Evolutionary conservation across 2,888 invertebrate genomes (phyloP), one percentile per base, ranked within the genome.

Genomic region (Eulithis testata): DNA sequence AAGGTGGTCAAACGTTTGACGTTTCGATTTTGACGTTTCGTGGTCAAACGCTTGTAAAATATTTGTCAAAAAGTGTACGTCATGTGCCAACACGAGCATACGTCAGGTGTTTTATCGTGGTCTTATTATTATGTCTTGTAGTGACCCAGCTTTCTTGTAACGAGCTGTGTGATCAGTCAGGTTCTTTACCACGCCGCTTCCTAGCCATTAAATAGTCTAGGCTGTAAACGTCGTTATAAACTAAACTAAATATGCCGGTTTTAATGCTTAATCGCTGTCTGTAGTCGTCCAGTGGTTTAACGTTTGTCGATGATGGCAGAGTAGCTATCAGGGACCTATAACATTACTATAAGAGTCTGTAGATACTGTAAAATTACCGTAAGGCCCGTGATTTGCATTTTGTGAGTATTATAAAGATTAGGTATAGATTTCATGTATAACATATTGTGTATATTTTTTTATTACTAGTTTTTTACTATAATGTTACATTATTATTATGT

Each of bases 161-260:
- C 43, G 0, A 57, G 31, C 67, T 64, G 45, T 53, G 53, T 14
- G 40, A 60, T 63, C 63, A 66, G 75, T 67, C 73, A 65, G 76
- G 77, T 73, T 78, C 87, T 88, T 90, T 88, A 79, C 80, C 77
- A 71, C 73, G 85, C 90, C 90, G 90, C 91, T 88, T 89, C 87
- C 88, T 90, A 86, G 80, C 85, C 71, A 86, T 89, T 85, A 89
- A 86, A 79, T 77, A 83, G 87, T 85, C 89, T 89, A 89, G 89
- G 87, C 86, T 87, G 81, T 91, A 89, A 91, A 90, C 81, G 89
- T 90, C 91, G 76, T 65, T 79, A 85, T 91, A 91, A 90, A 90
- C 86, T 85, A 82, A 81, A 85, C 88, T 83, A 81, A 88, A 90
- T 87, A 85, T 81, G 80, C 87, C 80, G 78, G 80, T 83, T 87